Base-by-base conservation (phyloP, 53 echinoderm and acorn worm species). In the Mesocentrotus franciscanus region DNA sequence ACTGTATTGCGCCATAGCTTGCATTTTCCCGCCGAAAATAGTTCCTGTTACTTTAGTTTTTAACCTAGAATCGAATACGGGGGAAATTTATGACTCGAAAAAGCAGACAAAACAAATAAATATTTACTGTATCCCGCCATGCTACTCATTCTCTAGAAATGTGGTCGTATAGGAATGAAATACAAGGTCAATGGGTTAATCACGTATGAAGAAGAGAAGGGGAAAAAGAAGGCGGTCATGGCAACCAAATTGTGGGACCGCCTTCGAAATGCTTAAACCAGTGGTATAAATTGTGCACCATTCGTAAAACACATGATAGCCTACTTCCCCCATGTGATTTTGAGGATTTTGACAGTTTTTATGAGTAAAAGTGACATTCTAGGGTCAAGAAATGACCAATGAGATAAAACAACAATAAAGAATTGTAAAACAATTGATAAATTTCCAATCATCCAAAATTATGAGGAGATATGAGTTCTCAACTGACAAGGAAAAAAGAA, bases 121-220 rank as follows among this genome's bases (percentile, higher is more conserved):
- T 42, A 7, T 16, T 81, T 30, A 12, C 42, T 8, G 11, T 20
- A 81, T 42, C 9, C 17, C 1, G 7, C 8, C 18, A 39, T 39
- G 22, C 15, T 39, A 81, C 22, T 36, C 81, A 42, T 39, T 81
- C 36, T 36, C 8, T 36, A 1, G 8, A 32, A 20, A 36, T 81
- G 42, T 39, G 36, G 42, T 20, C 42, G 42, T 20, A 81, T 74
- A 2, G 11, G 20, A 42, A 42, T 36, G 22, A 42, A 81, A 87
- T 57, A 55, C 56, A 87, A 29, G 87, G 87, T 87, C 27, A 22
- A 87, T 87, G 58, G 87, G 87, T 87, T 87, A 87, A 87, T 87
- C 59, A 87, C 58, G 58, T 87, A n/a, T 58, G 29, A 42, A 55
- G 20, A 20, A 84, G 55, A 57, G 58, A 87, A 27, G 4, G 24